Evolutionary conservation across 2,888 invertebrate genomes (phyloP), one percentile per base, ranked within the genome.

Genomic region (Malacosoma neustria): DNA sequence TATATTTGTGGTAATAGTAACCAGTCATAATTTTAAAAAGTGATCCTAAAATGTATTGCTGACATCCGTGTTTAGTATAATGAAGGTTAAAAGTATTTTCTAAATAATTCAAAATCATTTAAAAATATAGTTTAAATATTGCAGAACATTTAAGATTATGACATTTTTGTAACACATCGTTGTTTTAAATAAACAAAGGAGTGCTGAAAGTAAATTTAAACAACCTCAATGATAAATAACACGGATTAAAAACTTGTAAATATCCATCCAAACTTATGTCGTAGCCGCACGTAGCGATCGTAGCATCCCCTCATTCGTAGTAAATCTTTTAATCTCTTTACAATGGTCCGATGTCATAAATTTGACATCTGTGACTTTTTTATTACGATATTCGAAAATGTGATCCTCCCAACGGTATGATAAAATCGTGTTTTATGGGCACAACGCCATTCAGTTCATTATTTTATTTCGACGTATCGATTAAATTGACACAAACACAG

Each of bases 311-410:
- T 61, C 61, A 57, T 61, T 63, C 69, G 67, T 72, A 72, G 67
- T 84, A 82, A 84, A 85, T 81, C 80, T 79, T 82, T 82, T 82
- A 85, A 85, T 85, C 82, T 80, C 77, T 82, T 79, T 80, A 76
- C 82, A 82, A 80, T 81, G 80, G 80, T 74, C 74, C 75, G 53
- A 69, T 65, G 72, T 80, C 80, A 84, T 85, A 85, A 85, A 85
- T 85, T 81, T 80, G 80, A 82, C 84, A 84, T 82, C 79, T 82
- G 82, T 75, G 82, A 82, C 77, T 82, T 85, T 82, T 85, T 84
- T 84, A 84, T 81, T 76, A 80, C 82, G 73, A 77, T 81, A 81
- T 80, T 80, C 76, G 77, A 75, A 80, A 75, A 75, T 76, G 77
- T 75, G 79, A 70, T 68, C 63, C 76, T 84, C 82, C 82, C 82